A percentile compares a stretch with the other conserved stretches of the same genome.
These are phyloP conservation scores for Dolichomitus sp. DNA, from an alignment of 2,888 invertebrate species.

Conservation along the genomic window DNA sequence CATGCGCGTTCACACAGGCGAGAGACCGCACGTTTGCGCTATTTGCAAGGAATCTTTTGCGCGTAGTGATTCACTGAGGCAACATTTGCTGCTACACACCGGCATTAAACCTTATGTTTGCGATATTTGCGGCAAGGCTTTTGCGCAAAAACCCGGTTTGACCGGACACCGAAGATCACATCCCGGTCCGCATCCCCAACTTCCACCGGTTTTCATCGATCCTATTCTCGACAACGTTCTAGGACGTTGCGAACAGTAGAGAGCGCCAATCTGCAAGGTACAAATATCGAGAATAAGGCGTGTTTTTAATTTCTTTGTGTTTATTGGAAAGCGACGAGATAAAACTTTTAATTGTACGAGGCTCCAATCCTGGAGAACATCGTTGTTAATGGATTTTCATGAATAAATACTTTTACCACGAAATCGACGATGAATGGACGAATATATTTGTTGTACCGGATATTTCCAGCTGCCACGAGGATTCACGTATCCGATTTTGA, in stretches of 20 bases:
- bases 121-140: slow-evolving; percentile 84
- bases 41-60: slow-evolving; percentile 82
- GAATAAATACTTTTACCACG: background rate
- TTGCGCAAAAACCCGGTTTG: slow-evolving; percentile 83
- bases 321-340: background rate
- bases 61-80: slow-evolving; percentile 79
- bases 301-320: background rate
- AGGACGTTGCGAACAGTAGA: slow-evolving; percentile 31
- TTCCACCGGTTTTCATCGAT: slow-evolving; percentile 81
- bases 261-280: slow-evolving; percentile 6
- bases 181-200: slow-evolving; percentile 82
- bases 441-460: background rate
- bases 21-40: slow-evolving; percentile 80
- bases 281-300: background rate
- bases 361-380: background rate
- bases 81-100: slow-evolving; percentile 82
- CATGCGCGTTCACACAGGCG: slow-evolving; percentile 82
- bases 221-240: slow-evolving; percentile 80
- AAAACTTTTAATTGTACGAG: background rate
- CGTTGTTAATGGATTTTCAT: background rate
- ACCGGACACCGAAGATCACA: slow-evolving; percentile 83
- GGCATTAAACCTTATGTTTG: slow-evolving; percentile 83
- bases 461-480: background rate
- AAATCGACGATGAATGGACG: background rate
- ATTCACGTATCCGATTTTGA: background rate